Evolutionary conservation across 2,113 vertebrate genomes (phyloP), one percentile per base, ranked within the genome.

Genomic region (Crotalus viridis): DNA sequence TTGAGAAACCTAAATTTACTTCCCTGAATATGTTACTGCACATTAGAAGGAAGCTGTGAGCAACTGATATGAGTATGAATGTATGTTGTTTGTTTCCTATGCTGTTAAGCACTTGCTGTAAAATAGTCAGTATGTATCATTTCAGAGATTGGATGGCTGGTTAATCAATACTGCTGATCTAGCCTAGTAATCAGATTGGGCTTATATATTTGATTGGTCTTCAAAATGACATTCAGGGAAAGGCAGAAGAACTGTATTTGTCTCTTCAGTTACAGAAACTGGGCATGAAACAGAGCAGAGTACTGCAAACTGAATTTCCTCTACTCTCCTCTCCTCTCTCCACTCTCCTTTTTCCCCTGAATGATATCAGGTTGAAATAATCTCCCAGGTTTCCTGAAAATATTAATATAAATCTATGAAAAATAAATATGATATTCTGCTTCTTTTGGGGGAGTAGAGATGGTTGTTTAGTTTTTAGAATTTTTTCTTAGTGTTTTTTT

Each of bases 281-380:
- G 88, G 7, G 89, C 94, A 90, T 94, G 33, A 91, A 92, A 54
- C 54, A 15, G 55, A 94, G 54, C 91, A 87, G n/a, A 94, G 87
- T 28, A 91, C 92, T 88, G 92, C 91, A 91, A 56, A 74, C 10
- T 7, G 10, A 28, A 64, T 69, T 69, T 15, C n/a, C 13, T 26
- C 24, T 59, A 7, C 21, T 8, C 17, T 57, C 59, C 57, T 59
- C 22, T 24, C 21, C 21, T 59, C 22, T 21, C 5, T 2, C 10
- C 10, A 2, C 57, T 59, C 6, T 59, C 22, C 22, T 15, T 15
- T 55, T 15, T 2, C 56, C 57, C 56, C 9, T 26, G 33, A 57
- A 55, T 22, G 28, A 9, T 51, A 51, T 56, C 56, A 33, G n/a
- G 3, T 3, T 89, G 54, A 89, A 56, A 89, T 89, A 4, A 54